Evolutionary conservation across 2,797 vertebrate genomes (phyloP).

Genomic region (Coendou prehensilis): DNA sequence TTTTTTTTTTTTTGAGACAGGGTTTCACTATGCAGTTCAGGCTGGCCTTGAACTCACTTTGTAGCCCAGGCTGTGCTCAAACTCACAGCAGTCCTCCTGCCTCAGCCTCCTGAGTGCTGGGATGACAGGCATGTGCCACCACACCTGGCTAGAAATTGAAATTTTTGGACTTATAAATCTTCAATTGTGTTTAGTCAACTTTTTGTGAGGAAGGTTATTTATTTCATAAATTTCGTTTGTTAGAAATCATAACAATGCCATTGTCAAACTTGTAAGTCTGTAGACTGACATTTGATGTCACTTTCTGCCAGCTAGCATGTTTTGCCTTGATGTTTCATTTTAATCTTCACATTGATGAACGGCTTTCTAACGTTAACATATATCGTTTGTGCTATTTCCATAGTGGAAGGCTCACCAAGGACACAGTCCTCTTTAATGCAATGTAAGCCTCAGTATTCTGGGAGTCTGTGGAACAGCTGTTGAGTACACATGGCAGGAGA

Average conservation of each 20-base stretch:
- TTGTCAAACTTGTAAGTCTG: background rate
- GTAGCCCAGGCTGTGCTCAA: too few species aligned
- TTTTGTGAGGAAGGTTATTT: background rate
- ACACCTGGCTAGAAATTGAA: background rate
- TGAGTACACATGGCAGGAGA: background rate
- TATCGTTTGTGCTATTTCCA: conserved; percentile 1
- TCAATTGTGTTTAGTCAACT: conserved; percentile 17
- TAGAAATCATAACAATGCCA: background rate
- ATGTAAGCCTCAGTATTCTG: background rate
- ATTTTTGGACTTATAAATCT: conserved; percentile 1
- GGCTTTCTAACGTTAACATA: conserved; percentile 56
- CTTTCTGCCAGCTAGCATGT: conserved; percentile 7
- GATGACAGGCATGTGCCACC: too few species aligned
- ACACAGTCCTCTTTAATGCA: background rate
- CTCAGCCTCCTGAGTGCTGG: too few species aligned
- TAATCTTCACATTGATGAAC: conserved; percentile 38
- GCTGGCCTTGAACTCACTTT: too few species aligned
- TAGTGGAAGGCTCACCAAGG: conserved; percentile 5
- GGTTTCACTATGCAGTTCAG: too few species aligned
- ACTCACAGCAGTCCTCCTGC: too few species aligned
- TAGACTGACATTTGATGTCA: background rate
- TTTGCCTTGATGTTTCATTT: conserved; percentile 68
- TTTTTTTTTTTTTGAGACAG: too few species aligned
- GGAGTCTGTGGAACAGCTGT: background rate
- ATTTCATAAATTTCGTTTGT: background rate